A percentile compares a stretch with the other conserved stretches of the same genome.
Conservation (phyloP, 92 coral and sea anemone genomes). For the Actinostola sp. region DNA sequence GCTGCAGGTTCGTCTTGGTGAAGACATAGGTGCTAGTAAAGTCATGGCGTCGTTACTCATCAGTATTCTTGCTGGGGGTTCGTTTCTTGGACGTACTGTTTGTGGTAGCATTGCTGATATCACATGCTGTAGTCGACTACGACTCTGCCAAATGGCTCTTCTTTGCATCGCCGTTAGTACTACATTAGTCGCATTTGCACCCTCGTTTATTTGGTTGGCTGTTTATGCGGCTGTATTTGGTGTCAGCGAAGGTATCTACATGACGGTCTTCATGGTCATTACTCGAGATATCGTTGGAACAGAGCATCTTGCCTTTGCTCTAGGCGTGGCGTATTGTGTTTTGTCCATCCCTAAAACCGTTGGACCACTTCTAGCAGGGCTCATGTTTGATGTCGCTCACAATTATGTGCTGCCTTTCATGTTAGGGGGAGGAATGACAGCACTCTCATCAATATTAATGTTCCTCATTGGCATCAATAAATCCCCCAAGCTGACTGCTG, state of each 20-base stretch:
- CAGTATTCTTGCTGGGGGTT: conserved; percentile 62
- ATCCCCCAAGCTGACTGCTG: not conserved
- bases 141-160: conserved; percentile 62
- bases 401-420: conserved; percentile 55
- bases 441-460: conserved; percentile 2
- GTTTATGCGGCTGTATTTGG: conserved; percentile 64
- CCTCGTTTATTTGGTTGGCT: conserved; percentile 49
- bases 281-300: conserved; percentile 72
- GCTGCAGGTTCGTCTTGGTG: conserved; percentile 68
- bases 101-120: conserved; percentile 74
- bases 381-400: conserved; percentile 42
- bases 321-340: conserved; percentile 63
- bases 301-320: conserved; percentile 56
- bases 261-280: conserved; percentile 59
- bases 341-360: conserved; percentile 66
- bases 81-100: conserved; percentile 72
- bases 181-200: conserved; percentile 56
- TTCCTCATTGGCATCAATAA: conserved; percentile 1
- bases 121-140: conserved; percentile 61
- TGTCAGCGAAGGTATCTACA: conserved; percentile 59
- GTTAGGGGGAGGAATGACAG: conserved; percentile 29
- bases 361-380: conserved; percentile 80
- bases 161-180: conserved; percentile 54
- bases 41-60: conserved; percentile 68
- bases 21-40: conserved; percentile 56